Conservation (phyloP, 1,140 invertebrate genomes). For the Rhyacophila brunnea region DNA sequence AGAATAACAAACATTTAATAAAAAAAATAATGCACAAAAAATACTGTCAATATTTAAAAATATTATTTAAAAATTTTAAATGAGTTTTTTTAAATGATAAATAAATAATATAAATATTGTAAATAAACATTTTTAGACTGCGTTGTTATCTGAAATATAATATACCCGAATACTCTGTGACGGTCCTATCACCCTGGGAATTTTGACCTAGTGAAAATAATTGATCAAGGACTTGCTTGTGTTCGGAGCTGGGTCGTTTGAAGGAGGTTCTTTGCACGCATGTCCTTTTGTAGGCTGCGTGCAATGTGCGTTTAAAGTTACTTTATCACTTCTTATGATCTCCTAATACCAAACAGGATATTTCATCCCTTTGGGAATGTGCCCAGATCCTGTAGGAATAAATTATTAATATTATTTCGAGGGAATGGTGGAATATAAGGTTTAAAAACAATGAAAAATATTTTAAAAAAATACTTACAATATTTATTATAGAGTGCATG, state of each 20-base stretch:
- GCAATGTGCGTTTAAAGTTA: not conserved
- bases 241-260: not conserved
- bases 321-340: slow-evolving; percentile 42
- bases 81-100: no score
- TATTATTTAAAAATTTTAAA: no score
- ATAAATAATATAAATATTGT: no score
- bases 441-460: no score
- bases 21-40: no score
- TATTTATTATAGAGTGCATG: no score
- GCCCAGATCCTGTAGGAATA: slow-evolving; percentile 13
- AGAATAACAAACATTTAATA: no score
- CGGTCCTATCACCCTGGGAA: slow-evolving; percentile 26
- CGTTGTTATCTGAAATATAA: no score
- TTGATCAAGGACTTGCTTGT: slow-evolving; percentile 33
- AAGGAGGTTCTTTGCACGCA: slow-evolving; percentile 3
- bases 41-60: no score
- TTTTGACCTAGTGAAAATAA: slow-evolving; percentile 37
- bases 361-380: slow-evolving; percentile 57
- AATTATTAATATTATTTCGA: not conserved
- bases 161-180: not conserved
- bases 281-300: slow-evolving; percentile 3
- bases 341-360: slow-evolving; percentile 55
- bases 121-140: no score
- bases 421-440: no score
- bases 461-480: no score